Percentiles rank a stretch among this genome's conserved stretches.
These are phyloP conservation scores for Falcaria lacertinaria DNA, from an alignment of 2,888 invertebrate species.

Conservation along the genomic window DNA sequence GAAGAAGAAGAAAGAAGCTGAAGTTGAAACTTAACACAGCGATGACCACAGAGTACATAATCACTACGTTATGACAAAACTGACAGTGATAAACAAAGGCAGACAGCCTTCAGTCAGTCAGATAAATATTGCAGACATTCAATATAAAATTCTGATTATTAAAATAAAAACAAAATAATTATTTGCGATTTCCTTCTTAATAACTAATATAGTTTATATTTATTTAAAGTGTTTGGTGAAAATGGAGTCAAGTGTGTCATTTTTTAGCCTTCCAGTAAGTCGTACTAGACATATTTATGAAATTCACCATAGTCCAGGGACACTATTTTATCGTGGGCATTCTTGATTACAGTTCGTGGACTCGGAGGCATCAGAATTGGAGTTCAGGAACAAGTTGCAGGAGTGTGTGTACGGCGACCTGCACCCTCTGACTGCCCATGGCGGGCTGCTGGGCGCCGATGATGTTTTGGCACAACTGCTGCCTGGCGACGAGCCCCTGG, in stretches of 20 bases:
- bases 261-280: slow-evolving; percentile 66
- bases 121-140: too few relatives aligned
- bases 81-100: too few relatives aligned
- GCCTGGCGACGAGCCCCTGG: slow-evolving; percentile 59
- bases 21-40: too few relatives aligned
- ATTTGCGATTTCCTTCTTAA: too few relatives aligned
- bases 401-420: slow-evolving; percentile 51
- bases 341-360: slow-evolving; percentile 53
- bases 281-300: too few relatives aligned
- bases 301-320: background rate
- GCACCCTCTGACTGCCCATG: slow-evolving; percentile 42
- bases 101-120: too few relatives aligned
- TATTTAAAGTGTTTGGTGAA: slow-evolving; percentile 2
- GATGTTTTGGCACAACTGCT: slow-evolving; percentile 67
- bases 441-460: slow-evolving; percentile 47
- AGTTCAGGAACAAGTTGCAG: slow-evolving; percentile 35
- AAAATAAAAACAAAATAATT: too few relatives aligned
- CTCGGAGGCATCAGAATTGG: slow-evolving; percentile 45
- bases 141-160: too few relatives aligned
- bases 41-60: too few relatives aligned
- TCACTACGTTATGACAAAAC: too few relatives aligned
- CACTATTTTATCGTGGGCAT: background rate
- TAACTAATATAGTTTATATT: too few relatives aligned
- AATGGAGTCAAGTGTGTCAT: slow-evolving; percentile 61
- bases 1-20: too few relatives aligned